Base-by-base conservation (phyloP, 37 sponge, comb jelly and placozoan genomes). In the Ephydatia muelleri region DNA sequence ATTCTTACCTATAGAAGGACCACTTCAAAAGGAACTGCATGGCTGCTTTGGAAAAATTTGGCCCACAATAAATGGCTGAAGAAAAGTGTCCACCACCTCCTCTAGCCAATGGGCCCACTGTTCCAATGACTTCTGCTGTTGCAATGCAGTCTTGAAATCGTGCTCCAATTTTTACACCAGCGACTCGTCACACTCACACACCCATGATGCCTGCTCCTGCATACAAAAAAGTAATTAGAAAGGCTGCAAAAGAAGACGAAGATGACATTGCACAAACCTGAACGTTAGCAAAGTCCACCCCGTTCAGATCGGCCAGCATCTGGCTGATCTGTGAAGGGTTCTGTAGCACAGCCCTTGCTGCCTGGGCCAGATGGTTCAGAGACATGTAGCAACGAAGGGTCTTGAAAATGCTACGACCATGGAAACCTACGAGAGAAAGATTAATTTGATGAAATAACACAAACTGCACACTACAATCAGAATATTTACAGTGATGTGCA, bases 161-260 rank as follows among this genome's bases (percentile, higher is more conserved):
- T 90, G 84, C 81, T 99, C 96, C 25, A 99, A 73, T 26, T 80
- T 79, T n/a, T 87, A 72, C 4, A 97, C 94, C 36, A 95, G 76
- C 1, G 83, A 80, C 49, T 97, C 97, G 19, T 94, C 91, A 90
- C 99, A 99, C 84, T 97, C 95, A 84, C 99, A 99, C 72, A 99
- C 97, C 99, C 99, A 99, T 0, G 95, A 91, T 2, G 99, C 99
- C 83, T 99, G 99, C 77, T 99, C 99, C 95, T 98, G 74, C 30
- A 85, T 22, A 57, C 21, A 11, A 27, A 65, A 2, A n/a, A n/a
- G n/a, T n/a, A n/a, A 66, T 22, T 33, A 34, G 22, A 25, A 28
- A 79, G 1, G 27, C 13, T 57, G 80, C 5, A 0, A 28, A 0
- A 26, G 67, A 26, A 12, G 5, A 22, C 28, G 32, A 79, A 66